These are phyloP conservation scores for Schizothorax lantsangensis DNA, from an alignment of 2,797 vertebrate species.

Conservation along the genomic window DNA sequence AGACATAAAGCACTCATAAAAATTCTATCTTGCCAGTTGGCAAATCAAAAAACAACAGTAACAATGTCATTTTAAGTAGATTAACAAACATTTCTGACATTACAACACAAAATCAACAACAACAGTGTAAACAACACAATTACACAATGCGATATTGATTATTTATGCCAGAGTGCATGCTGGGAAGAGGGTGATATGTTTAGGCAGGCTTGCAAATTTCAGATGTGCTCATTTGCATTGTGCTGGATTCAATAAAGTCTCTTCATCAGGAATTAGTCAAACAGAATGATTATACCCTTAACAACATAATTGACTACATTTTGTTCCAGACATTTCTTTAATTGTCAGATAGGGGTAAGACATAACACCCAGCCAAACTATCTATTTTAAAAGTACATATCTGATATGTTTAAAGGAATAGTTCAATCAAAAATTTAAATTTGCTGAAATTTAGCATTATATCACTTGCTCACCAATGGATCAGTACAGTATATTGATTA, in stretches of 20 bases:
- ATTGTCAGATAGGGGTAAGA: background rate
- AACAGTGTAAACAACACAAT: background rate
- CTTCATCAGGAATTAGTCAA: background rate
- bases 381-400: background rate
- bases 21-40: background rate
- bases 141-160: background rate
- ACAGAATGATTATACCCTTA: background rate
- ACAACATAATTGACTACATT: background rate
- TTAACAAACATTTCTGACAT: background rate
- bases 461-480: too few relatives aligned
- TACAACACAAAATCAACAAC: background rate
- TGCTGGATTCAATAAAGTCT: background rate
- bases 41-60: background rate
- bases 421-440: too few relatives aligned
- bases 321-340: background rate
- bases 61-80: background rate
- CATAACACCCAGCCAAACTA: background rate
- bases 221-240: too few relatives aligned
- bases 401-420: background rate
- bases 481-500: constrained; percentile 30
- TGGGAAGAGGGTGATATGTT: background rate
- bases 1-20: background rate
- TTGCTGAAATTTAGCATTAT: too few relatives aligned
- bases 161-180: background rate
- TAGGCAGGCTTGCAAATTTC: too few relatives aligned